A percentile compares a stretch with the other conserved stretches of the same genome.
Evolutionary conservation across 2,797 vertebrate genomes (phyloP).

Genomic region (Myripristis jacobus): DNA sequence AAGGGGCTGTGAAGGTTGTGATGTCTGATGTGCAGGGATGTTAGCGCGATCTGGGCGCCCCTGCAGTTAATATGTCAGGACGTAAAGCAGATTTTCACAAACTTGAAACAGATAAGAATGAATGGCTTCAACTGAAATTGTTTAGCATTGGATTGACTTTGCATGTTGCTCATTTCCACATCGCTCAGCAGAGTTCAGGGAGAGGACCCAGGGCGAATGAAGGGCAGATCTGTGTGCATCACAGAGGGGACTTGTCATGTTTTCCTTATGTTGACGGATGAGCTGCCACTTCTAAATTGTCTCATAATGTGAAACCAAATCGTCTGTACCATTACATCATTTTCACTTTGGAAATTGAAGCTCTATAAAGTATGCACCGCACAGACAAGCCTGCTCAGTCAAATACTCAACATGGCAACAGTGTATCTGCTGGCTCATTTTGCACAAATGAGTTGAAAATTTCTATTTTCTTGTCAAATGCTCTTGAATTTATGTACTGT

Average conservation of each 20-base stretch:
- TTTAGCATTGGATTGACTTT: slow-evolving; percentile 49
- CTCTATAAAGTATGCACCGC: slow-evolving; percentile 61
- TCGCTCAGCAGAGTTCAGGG: slow-evolving; percentile 57
- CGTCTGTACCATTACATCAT: slow-evolving; percentile 65
- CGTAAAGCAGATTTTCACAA: slow-evolving; percentile 34
- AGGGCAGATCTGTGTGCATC: slow-evolving; percentile 69
- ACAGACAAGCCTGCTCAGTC: slow-evolving; percentile 40
- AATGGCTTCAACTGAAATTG: slow-evolving; percentile 57
- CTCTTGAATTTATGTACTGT: slow-evolving; percentile 50
- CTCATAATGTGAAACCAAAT: slow-evolving; percentile 69
- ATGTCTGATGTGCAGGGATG: slow-evolving; percentile 57
- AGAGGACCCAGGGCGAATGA: slow-evolving; percentile 70
- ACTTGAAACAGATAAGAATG: slow-evolving; percentile 56
- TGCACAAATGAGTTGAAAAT: slow-evolving; percentile 54
- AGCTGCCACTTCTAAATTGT: slow-evolving; percentile 67
- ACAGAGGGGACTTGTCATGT: slow-evolving; percentile 65
- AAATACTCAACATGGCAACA: slow-evolving; percentile 30
- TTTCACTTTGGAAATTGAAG: slow-evolving; percentile 69
- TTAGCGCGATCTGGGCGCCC: slow-evolving; percentile 36
- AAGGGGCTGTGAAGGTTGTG: slow-evolving; percentile 53
- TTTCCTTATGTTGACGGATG: slow-evolving; percentile 76
- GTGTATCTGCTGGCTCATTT: slow-evolving; percentile 24
- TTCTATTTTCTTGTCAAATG: slow-evolving; percentile 46
- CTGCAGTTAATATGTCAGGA: slow-evolving; percentile 51
- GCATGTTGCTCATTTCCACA: slow-evolving; percentile 47